Base-by-base conservation (phyloP, 2,797 vertebrate genomes). In the Oreonectes daqikongensis region DNA sequence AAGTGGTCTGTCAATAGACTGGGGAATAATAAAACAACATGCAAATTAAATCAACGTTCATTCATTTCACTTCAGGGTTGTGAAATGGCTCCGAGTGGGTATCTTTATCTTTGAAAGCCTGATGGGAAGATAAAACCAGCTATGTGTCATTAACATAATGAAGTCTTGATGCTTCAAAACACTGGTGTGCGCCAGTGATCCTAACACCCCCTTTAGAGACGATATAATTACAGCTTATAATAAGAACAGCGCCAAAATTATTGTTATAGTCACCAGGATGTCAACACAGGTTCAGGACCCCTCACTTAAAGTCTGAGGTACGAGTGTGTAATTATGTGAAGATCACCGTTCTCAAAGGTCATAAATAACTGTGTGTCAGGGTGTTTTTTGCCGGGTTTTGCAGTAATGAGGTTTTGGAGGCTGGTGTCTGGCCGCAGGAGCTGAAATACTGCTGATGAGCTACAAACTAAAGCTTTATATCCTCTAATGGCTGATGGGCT, bases 111-210 rank as follows among this genome's bases (percentile, higher is more conserved):
- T 24, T 72, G 35, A 55, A 71, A 22, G 26, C 40, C 22, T 60
- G 14, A 59, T 67, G 66, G 79, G 64, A 7, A 30, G 77, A 77
- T 81, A 77, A 78, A 63, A 89, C 83, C 87, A 80, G 80, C 38
- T 75, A 87, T 87, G 79, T 84, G 86, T 90, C 88, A 89, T 84
- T 20, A 32, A 80, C 86, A 88, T 90, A 90, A 92, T 89, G 87
- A 90, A 88, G 88, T 86, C 88, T 89, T 81, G 84, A 81, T 77
- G 83, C 85, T 53, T 1, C 84, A 87, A 88, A 85, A 86, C 84
- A 86, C 85, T 83, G 87, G 81, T 87, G 66, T 76, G 85, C 35
- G 24, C 22, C 75, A 50, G 3, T 86, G 88, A 90, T 87, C 76
- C 79, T 84, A 84, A 86, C 24, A 67, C 78, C 73, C 55, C 78